Conservation (phyloP, 30 jellyfish, hydroid and myxozoan genomes). For the Hydra vulgaris region DNA sequence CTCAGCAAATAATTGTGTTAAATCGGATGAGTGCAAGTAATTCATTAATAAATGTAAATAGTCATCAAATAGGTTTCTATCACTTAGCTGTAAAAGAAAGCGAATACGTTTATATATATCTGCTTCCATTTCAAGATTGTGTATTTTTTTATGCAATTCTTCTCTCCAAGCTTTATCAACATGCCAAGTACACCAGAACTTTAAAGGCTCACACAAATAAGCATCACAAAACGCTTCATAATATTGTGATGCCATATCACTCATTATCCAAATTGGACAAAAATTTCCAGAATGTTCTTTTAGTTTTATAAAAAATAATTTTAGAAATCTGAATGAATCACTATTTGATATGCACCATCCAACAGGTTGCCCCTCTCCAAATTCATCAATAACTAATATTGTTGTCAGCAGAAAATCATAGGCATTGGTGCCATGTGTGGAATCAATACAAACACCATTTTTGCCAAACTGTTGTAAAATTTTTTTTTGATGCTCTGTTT, state of each 20-base stretch:
- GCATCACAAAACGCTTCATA: too few relatives aligned
- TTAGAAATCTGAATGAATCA: slow-evolving; percentile 15
- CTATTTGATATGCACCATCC: slow-evolving; percentile 39
- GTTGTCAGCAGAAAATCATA: slow-evolving; percentile 37
- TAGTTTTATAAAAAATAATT: slow-evolving; percentile 11
- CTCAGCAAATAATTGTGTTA: slow-evolving; percentile 23
- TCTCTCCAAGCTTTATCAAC: too few relatives aligned
- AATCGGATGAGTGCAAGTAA: not conserved
- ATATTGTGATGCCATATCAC: too few relatives aligned
- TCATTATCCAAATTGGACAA: slow-evolving; percentile 21
- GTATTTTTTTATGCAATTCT: too few relatives aligned
- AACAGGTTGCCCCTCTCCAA: slow-evolving; percentile 41
- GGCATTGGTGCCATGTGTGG: slow-evolving; percentile 39
- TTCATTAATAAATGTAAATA: not conserved
- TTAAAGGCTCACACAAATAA: too few relatives aligned
- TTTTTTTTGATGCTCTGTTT: slow-evolving; percentile 26
- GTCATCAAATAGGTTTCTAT: not conserved
- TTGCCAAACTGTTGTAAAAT: slow-evolving; percentile 13
- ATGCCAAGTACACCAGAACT: too few relatives aligned
- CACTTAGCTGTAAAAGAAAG: not conserved
- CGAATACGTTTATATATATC: not conserved
- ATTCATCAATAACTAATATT: slow-evolving; percentile 30
- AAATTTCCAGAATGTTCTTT: slow-evolving; percentile 21
- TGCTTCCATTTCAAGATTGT: too few relatives aligned
- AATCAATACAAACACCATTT: slow-evolving; percentile 30